Evolutionary conservation across 2,888 invertebrate species (phyloP).

Genomic region (Alentia gelatinosa): DNA sequence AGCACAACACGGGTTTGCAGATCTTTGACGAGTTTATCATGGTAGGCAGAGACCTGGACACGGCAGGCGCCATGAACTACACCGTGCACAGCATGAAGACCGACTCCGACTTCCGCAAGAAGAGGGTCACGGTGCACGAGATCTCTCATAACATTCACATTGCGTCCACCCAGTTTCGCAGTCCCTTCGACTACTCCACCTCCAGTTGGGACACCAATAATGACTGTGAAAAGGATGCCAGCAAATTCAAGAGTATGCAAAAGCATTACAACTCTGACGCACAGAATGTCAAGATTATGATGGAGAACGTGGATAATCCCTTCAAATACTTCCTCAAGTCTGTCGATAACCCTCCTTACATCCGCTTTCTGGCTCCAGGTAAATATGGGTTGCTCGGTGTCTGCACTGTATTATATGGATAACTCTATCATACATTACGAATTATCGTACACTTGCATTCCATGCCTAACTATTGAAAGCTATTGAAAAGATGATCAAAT

Average conservation of each 20-base stretch:
- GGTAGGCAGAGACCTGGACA: constrained; percentile 67
- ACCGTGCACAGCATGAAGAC: constrained; percentile 62
- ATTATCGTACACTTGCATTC: too few species aligned
- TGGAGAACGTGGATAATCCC: constrained; percentile 55
- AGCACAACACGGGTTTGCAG: constrained; percentile 66
- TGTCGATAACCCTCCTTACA: constrained; percentile 68
- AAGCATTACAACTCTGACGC: constrained; percentile 53
- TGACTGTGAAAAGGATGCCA: constrained; percentile 63
- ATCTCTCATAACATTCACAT: constrained; percentile 65
- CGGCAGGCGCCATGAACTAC: constrained; percentile 57
- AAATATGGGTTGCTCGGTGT: too few species aligned
- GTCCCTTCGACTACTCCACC: constrained; percentile 69
- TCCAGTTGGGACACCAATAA: constrained; percentile 65
- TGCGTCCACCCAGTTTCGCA: constrained; percentile 70
- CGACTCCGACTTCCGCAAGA: constrained; percentile 60
- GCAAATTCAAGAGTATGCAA: constrained; percentile 62
- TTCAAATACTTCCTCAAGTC: constrained; percentile 71
- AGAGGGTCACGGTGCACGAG: constrained; percentile 61
- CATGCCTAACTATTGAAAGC: too few species aligned
- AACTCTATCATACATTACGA: too few species aligned
- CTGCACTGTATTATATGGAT: too few species aligned
- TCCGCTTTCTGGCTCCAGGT: constrained; percentile 68
- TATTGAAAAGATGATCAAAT: too few species aligned
- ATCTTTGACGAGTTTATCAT: constrained; percentile 74
- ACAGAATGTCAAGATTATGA: constrained; percentile 60